Percentiles rank a stretch among this genome's conserved stretches.
These are phyloP conservation scores for Glandiceps talaboti DNA, from an alignment of 53 echinoderm and acorn worm species.

Conservation along the genomic window DNA sequence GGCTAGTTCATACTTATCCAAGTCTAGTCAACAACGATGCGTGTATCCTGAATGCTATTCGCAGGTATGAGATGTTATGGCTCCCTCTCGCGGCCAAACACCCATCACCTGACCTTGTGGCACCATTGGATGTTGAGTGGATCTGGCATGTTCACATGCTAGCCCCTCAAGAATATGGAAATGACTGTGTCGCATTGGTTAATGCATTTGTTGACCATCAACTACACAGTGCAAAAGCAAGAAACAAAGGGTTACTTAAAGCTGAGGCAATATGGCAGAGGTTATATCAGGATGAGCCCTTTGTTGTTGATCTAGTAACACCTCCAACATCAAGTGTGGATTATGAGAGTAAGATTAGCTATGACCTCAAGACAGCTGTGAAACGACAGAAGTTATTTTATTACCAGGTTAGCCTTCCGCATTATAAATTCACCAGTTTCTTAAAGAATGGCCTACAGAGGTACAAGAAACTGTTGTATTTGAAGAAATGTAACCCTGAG, in stretches of 20 bases:
- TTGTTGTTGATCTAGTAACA: neutral
- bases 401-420: neutral
- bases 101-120: neutral
- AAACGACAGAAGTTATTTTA: neutral
- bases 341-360: neutral
- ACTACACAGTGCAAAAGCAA: neutral
- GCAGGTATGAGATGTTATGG: neutral
- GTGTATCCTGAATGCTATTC: neutral
- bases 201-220: neutral
- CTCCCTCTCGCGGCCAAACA: neutral
- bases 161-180: neutral
- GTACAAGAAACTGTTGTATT: neutral
- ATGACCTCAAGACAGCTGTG: neutral
- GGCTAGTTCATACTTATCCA: neutral
- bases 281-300: neutral
- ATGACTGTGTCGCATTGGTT: neutral
- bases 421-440: neutral
- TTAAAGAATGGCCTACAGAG: neutral
- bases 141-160: neutral
- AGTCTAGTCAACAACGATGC: neutral
- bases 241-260: neutral
- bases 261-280: neutral
- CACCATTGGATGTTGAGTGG: neutral
- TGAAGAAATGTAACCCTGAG: neutral
- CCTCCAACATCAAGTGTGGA: neutral